A percentile compares a stretch with the other conserved stretches of the same genome.
phyloP scores from a whole-genome alignment of 92 coral and sea anemone genomes.

The Montipora capitata region DNA sequence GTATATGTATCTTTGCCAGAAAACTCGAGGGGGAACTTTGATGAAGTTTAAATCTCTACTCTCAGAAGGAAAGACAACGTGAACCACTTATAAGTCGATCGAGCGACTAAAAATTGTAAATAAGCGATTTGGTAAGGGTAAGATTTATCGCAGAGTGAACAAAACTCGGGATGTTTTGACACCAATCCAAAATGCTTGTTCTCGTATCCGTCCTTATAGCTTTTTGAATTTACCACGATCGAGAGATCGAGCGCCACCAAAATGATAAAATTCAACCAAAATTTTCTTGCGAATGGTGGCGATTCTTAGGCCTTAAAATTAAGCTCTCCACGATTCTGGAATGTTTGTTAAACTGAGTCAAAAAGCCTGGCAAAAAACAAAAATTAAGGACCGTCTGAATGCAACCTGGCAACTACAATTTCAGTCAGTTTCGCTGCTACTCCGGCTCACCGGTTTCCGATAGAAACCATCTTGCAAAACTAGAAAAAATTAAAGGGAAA shows the following conservation, averaged over 20 bases:
- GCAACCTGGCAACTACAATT: not conserved
- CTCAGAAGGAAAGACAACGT: not conserved
- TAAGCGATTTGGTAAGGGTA: not conserved
- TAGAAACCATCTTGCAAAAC: not conserved
- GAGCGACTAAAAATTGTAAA: conserved; percentile 1
- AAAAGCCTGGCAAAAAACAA: not conserved
- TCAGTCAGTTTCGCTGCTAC: not conserved
- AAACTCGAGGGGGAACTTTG: not conserved
- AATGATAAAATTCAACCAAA: not conserved
- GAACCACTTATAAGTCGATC: not conserved
- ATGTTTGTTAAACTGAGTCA: not conserved
- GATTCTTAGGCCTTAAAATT: not conserved
- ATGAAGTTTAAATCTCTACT: not conserved
- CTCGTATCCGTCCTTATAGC: not conserved
- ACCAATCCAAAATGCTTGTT: not conserved
- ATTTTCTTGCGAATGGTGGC: not conserved
- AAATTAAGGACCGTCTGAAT: not conserved
- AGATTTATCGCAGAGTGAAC: not conserved
- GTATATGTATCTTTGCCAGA: not conserved
- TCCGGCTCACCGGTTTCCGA: not conserved
- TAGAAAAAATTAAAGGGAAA: not conserved
- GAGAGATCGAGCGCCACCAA: conserved; percentile 17
- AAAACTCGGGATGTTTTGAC: not conserved
- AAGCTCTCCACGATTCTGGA: not conserved
- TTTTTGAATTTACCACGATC: not conserved